These are phyloP conservation scores for Clarias magur DNA, from an alignment of 2,113 vertebrate genomes.

Conservation along the genomic window DNA sequence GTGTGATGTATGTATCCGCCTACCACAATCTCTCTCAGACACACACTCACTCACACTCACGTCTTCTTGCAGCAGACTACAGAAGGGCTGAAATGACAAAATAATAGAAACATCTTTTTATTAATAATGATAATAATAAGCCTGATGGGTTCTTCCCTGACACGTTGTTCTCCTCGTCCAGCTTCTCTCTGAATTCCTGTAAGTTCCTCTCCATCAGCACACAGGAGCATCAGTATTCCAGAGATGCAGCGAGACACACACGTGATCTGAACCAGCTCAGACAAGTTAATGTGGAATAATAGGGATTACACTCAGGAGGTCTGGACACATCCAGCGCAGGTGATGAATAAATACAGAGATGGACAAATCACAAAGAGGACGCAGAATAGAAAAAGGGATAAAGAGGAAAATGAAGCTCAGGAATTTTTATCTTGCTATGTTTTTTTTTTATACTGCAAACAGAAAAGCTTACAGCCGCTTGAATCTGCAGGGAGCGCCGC, in stretches of 20 bases:
- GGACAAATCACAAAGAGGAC: background rate
- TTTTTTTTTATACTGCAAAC: background rate
- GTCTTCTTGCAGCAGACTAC: background rate
- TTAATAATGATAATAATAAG: too few species aligned
- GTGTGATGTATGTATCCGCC: too few species aligned
- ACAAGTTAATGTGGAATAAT: conserved; percentile 10
- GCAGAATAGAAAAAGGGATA: background rate
- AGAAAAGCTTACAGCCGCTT: background rate
- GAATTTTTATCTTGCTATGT: background rate
- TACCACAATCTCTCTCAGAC: background rate
- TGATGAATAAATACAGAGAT: background rate
- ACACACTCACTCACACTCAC: background rate
- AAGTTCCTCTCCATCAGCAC: background rate
- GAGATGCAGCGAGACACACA: background rate
- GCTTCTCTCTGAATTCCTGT: background rate
- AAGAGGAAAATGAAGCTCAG: background rate
- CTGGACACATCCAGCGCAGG: background rate
- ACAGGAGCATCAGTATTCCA: background rate
- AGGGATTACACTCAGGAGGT: background rate
- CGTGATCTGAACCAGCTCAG: background rate
- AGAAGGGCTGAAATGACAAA: background rate
- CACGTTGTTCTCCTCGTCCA: too few species aligned
- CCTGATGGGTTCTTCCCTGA: background rate
- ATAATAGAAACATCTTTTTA: background rate
- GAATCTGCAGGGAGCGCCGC: background rate